Base-by-base conservation (phyloP, 2,888 invertebrate species). In the Tricholauxania praeusta region DNA sequence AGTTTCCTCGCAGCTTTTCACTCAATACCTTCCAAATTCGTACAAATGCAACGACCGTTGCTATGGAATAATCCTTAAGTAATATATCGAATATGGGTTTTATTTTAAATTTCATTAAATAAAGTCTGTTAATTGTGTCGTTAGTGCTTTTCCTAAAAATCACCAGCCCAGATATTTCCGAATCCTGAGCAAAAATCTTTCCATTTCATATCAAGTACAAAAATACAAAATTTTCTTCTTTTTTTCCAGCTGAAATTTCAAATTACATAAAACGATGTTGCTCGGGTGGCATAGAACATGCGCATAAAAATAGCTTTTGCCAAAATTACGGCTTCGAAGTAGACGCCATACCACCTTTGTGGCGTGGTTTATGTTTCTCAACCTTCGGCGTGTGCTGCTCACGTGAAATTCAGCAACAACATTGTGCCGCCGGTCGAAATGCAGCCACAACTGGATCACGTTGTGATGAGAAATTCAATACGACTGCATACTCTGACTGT, bases 371-470 rank as follows among this genome's bases (percentile, higher is more conserved):
- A 1, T 93, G 93, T 78, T 82, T 91, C 55, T 90, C 90, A n/a
- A 89, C 91, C 0, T 89, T 91, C 32, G 90, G 90, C 71, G 90
- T 92, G 49, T 93, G 93, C 80, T 93, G 93, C 82, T 88, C 89
- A 39, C 87, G 88, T 17, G 88, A 89, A 77, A 82, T 89, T 69
- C 88, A 90, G 7, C 79, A 82, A n/a, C 80, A 83, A 64, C 82
- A 83, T 70, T 87, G 87, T 73, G 80, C 82, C 12, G 80, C 82
- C 12, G 87, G 87, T 12, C 83, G 85, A 0, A 76, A 80, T 55
- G 86, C 84, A 4, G 87, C 85, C 0, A 76, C 82, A 52, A 81
- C 78, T 12, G 84, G 85, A 0, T 79, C 82, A 4, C 82, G 84
- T 3, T 87, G 87, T 22, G 81, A 81, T 12, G 80, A 80, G 52